A percentile compares a stretch with the other conserved stretches of the same genome.
Conservation (phyloP, 2,888 invertebrate genomes). For the Ptilodon capucinus region DNA sequence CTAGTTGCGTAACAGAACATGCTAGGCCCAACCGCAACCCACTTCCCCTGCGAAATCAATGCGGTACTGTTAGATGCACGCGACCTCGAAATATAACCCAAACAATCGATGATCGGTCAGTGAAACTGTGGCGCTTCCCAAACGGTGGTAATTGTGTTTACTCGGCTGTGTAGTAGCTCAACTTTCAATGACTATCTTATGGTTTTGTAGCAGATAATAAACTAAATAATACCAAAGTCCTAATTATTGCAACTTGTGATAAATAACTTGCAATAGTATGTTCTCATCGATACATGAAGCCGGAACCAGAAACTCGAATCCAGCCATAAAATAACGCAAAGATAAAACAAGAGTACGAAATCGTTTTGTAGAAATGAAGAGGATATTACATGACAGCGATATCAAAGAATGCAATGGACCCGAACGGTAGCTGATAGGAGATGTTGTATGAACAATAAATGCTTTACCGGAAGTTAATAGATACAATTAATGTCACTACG, state of each 20-base stretch:
- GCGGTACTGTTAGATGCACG: conserved; percentile 39
- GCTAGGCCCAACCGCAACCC: conserved; percentile 23
- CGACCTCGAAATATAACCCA: conserved; percentile 39
- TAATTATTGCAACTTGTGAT: too few species aligned
- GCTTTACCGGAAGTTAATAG: conserved; percentile 41
- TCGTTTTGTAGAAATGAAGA: conserved; percentile 1
- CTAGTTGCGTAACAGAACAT: conserved; percentile 31
- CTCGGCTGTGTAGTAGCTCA: neutral
- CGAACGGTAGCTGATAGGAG: conserved; percentile 41
- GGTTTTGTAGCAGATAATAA: neutral
- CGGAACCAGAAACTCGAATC: neutral
- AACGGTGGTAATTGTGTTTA: conserved; percentile 15
- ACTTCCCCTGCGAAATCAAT: conserved; percentile 29
- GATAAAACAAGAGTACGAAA: neutral
- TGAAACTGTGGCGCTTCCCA: conserved; percentile 32
- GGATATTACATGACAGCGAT: conserved; percentile 7
- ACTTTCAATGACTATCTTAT: neutral
- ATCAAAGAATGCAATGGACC: conserved; percentile 30
- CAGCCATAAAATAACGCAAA: neutral
- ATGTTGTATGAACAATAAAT: conserved; percentile 35
- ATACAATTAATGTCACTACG: neutral
- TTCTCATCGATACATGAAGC: neutral
- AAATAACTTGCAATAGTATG: too few species aligned
- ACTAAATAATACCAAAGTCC: too few species aligned
- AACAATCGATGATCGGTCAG: conserved; percentile 30